These are phyloP conservation scores for Platalea minor DNA, from an alignment of 2,797 vertebrate genomes.

Conservation along the genomic window DNA sequence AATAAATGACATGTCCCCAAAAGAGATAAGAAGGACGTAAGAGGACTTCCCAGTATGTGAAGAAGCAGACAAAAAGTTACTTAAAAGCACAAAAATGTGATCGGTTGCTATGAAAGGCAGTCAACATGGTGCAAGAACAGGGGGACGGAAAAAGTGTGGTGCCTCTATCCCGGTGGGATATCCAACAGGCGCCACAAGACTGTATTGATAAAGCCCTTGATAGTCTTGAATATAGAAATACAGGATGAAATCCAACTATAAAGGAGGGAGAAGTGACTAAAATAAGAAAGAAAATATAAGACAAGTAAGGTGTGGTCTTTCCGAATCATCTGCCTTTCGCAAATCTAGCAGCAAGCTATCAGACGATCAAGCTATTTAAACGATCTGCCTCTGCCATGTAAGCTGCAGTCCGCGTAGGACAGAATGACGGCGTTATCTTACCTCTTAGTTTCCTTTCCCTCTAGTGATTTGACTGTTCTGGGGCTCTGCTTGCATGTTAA, in stretches of 20 bases:
- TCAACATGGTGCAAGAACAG: accelerated
- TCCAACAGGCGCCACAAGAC: not conserved
- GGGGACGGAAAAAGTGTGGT: not conserved
- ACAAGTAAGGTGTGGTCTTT: not conserved
- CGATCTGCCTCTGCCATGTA: not conserved
- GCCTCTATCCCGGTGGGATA: not conserved
- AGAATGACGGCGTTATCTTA: not conserved
- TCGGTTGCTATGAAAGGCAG: not conserved
- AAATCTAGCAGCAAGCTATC: not conserved
- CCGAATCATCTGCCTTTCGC: not conserved
- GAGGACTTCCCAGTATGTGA: not conserved
- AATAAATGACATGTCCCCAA: not conserved
- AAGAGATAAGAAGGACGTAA: not conserved
- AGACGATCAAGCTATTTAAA: not conserved
- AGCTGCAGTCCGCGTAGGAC: accelerated
- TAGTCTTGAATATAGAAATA: not conserved
- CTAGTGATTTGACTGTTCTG: not conserved
- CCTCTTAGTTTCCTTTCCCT: not conserved
- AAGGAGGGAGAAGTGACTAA: not conserved
- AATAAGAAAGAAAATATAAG: not conserved
- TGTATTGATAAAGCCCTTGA: not conserved
- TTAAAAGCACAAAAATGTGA: not conserved
- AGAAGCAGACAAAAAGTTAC: not conserved
- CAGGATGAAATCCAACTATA: not conserved
- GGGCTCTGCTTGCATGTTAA: not conserved